These are phyloP conservation scores for Toxostoma redivivum DNA, from an alignment of 2,113 vertebrate species.

Conservation along the genomic window DNA sequence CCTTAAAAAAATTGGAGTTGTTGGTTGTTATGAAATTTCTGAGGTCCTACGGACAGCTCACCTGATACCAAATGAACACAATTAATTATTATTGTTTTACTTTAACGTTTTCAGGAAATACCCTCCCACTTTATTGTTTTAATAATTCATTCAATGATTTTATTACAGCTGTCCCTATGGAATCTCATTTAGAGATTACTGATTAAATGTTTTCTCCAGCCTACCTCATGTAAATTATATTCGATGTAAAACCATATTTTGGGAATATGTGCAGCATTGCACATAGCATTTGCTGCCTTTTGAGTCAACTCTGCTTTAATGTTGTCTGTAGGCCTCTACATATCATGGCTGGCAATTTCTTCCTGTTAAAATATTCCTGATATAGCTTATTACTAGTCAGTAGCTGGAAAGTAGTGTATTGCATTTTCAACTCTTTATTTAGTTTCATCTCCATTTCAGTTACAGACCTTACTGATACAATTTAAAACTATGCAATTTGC, in stretches of 20 bases:
- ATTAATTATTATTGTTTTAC: conserved; percentile 3
- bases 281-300: not conserved
- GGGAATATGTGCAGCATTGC: not conserved
- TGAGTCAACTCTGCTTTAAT: not conserved
- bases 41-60: not conserved
- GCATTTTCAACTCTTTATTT: not conserved
- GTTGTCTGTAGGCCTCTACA: not conserved
- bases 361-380: conserved; percentile 11
- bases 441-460: not conserved
- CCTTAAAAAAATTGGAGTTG: not conserved
- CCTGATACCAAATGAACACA: not conserved
- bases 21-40: not conserved
- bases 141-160: not conserved
- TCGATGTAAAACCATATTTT: not conserved
- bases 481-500: conserved; percentile 40
- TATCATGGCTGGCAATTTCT: not conserved
- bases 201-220: not conserved
- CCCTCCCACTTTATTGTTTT: not conserved
- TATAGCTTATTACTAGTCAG: not conserved
- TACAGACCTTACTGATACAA: conserved; percentile 30
- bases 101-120: conserved; percentile 6
- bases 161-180: not conserved
- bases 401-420: not conserved
- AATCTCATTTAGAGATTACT: not conserved
- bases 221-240: not conserved